Percentiles rank a stretch among this genome's conserved stretches.
Conservation (phyloP, 2,888 invertebrate genomes). For the Dorcus hopei region DNA sequence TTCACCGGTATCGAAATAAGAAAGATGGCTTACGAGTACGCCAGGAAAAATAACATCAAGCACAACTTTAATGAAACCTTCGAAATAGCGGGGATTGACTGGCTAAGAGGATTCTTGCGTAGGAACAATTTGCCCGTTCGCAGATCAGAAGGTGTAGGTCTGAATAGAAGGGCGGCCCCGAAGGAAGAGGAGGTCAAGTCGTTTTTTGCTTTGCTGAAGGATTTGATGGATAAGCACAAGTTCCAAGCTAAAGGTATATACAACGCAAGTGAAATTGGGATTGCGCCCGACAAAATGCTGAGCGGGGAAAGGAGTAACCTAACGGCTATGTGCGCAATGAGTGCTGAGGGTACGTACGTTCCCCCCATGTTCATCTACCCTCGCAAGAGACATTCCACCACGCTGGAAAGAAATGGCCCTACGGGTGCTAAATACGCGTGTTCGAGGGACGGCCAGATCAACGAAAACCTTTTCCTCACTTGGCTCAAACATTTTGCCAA, state of each 20-base stretch:
- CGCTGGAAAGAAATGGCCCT: too few relatives aligned
- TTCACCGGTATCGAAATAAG: slow-evolving; percentile 42
- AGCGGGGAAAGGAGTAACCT: too few relatives aligned
- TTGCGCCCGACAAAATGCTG: too few relatives aligned
- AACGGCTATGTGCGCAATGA: too few relatives aligned
- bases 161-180: not conserved
- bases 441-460: too few relatives aligned
- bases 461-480: too few relatives aligned
- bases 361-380: too few relatives aligned
- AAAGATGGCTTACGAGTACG: slow-evolving; percentile 54
- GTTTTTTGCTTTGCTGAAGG: slow-evolving; percentile 16
- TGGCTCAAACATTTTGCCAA: too few relatives aligned
- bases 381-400: too few relatives aligned
- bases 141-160: slow-evolving; percentile 3
- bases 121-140: slow-evolving; percentile 37
- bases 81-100: slow-evolving; percentile 55
- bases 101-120: slow-evolving; percentile 54
- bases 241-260: slow-evolving; percentile 7
- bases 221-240: slow-evolving; percentile 10
- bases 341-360: too few relatives aligned
- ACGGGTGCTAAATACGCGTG: too few relatives aligned
- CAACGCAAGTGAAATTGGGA: too few relatives aligned
- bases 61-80: slow-evolving; percentile 5
- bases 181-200: slow-evolving; percentile 6
- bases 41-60: slow-evolving; percentile 41